Conservation (phyloP, 2,888 invertebrate genomes). For the Sarcophaga caerulescens region DNA sequence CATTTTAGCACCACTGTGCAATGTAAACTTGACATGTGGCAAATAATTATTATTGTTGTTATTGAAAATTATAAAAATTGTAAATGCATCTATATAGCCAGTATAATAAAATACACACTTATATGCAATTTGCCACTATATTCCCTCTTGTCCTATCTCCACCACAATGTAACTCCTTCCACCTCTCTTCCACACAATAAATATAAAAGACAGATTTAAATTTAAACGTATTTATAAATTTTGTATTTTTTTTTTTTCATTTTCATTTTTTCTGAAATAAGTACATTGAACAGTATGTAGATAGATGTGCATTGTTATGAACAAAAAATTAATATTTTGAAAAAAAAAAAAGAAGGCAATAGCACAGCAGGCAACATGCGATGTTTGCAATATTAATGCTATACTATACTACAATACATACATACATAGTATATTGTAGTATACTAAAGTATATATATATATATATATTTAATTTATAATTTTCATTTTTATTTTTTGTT, state of each 20-base stretch:
- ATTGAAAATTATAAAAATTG: slow-evolving; percentile 50
- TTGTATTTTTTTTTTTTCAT: neutral
- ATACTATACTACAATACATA: neutral
- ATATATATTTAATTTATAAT: too few species aligned
- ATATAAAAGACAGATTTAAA: slow-evolving; percentile 9
- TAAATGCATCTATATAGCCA: slow-evolving; percentile 35
- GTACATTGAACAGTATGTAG: neutral
- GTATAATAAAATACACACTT: slow-evolving; percentile 15
- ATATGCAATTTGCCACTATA: neutral
- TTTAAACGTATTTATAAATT: slow-evolving; percentile 33
- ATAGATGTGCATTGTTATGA: neutral
- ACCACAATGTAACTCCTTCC: too few species aligned
- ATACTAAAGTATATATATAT: too few species aligned
- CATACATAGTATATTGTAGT: too few species aligned
- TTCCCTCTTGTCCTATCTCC: neutral
- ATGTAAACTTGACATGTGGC: slow-evolving; percentile 61
- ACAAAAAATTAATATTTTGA: slow-evolving; percentile 14
- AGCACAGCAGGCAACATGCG: slow-evolving; percentile 48
- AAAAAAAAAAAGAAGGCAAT: neutral
- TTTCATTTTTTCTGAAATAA: too few species aligned
- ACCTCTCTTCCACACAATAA: too few species aligned
- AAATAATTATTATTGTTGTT: slow-evolving; percentile 64
- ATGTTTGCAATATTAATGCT: slow-evolving; percentile 52
- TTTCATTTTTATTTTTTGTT: too few species aligned
- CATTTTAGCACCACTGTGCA: neutral